These are phyloP conservation scores for Zaprionus camerounensis DNA, from an alignment of 1,140 invertebrate species.

Conservation along the genomic window DNA sequence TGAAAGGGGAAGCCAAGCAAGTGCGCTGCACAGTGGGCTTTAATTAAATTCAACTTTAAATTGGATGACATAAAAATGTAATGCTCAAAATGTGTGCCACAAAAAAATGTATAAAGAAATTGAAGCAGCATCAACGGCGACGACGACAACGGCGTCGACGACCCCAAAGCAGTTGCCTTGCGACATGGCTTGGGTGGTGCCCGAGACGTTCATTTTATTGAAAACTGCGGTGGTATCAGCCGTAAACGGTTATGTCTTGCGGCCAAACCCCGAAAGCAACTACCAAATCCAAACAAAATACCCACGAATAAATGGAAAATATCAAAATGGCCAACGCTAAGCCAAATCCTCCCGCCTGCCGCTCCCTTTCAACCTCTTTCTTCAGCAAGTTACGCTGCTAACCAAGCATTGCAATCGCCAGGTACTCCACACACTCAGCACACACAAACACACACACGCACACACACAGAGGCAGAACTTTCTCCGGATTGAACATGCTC, in stretches of 20 bases:
- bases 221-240: slow-evolving; percentile 57
- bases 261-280: slow-evolving; percentile 36
- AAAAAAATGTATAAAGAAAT: slow-evolving; percentile 36
- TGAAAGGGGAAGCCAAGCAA: background rate
- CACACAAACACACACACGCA: slow-evolving; percentile 4
- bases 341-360: slow-evolving; percentile 22
- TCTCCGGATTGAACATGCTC: slow-evolving; percentile 48
- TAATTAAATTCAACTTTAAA: slow-evolving; percentile 64
- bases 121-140: slow-evolving; percentile 11
- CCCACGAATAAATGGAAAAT: slow-evolving; percentile 61
- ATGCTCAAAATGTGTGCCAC: slow-evolving; percentile 44
- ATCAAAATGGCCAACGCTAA: slow-evolving; percentile 54
- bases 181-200: slow-evolving; percentile 16
- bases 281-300: slow-evolving; percentile 54
- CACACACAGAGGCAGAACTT: slow-evolving; percentile 13
- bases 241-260: slow-evolving; percentile 61
- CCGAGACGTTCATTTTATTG: slow-evolving; percentile 44
- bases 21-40: slow-evolving; percentile 16
- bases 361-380: background rate
- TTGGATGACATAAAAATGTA: slow-evolving; percentile 60
- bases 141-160: background rate
- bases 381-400: background rate
- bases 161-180: background rate
- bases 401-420: slow-evolving; percentile 36
- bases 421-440: slow-evolving; percentile 45